These are phyloP conservation scores for Lycopodina hypogea DNA, from an alignment of 37 sponge, comb jelly and placozoan species.

Conservation along the genomic window DNA sequence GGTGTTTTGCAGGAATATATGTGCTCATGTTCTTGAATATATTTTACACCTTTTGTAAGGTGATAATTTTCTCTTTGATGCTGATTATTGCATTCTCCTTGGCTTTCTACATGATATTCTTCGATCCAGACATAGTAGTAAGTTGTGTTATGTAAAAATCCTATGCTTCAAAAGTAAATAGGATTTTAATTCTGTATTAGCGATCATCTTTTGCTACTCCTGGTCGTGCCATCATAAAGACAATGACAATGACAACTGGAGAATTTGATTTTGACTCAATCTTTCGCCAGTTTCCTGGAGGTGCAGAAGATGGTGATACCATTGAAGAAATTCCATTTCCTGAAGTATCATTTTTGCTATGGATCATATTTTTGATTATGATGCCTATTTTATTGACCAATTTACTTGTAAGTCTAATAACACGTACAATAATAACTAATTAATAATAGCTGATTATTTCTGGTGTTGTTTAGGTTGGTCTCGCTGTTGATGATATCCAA, in stretches of 20 bases:
- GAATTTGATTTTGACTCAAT: slow-evolving; percentile 92
- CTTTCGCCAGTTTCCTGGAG: slow-evolving; percentile 54
- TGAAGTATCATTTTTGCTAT: slow-evolving; percentile 61
- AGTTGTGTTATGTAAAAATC: no score
- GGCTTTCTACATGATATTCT: slow-evolving; percentile 88
- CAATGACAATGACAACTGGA: slow-evolving; percentile 88
- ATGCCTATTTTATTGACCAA: slow-evolving; percentile 96
- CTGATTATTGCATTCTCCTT: slow-evolving; percentile 88
- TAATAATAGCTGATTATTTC: no score
- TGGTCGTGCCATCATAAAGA: slow-evolving; percentile 73
- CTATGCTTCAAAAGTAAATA: no score
- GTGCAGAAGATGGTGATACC: background rate
- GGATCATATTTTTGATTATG: slow-evolving; percentile 86
- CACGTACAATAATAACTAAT: no score
- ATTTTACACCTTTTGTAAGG: slow-evolving; percentile 80
- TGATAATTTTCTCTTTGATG: slow-evolving; percentile 69
- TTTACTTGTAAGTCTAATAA: slow-evolving; percentile 77
- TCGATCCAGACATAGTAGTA: slow-evolving; percentile 8
- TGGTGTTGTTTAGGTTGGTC: slow-evolving; percentile 78
- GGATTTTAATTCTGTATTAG: slow-evolving; percentile 9
- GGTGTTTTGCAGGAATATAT: slow-evolving; percentile 71
- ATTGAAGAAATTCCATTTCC: slow-evolving; percentile 33
- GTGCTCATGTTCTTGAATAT: slow-evolving; percentile 94
- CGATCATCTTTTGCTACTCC: slow-evolving; percentile 59
- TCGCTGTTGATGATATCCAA: slow-evolving; percentile 99